phyloP scores from a whole-genome alignment of 2,113 vertebrate species.

The Montifringilla adamsi region DNA sequence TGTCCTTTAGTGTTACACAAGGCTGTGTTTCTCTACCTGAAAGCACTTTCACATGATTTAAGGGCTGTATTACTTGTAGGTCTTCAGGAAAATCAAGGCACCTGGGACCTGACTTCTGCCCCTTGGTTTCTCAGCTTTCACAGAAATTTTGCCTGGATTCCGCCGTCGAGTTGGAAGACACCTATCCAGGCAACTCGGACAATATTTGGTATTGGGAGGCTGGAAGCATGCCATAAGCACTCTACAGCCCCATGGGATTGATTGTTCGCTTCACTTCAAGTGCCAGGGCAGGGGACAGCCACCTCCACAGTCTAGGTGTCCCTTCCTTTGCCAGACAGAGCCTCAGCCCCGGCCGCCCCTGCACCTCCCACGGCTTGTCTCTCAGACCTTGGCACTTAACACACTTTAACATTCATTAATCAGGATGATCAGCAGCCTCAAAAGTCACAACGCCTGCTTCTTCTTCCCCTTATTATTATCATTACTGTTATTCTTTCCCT shows the following conservation, averaged over 20 bases:
- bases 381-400: neutral
- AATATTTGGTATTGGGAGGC: fast-evolving
- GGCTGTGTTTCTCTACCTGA: neutral
- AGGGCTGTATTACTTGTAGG: neutral
- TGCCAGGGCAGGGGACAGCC: neutral
- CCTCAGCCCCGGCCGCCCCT: neutral
- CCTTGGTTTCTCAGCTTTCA: neutral
- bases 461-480: neutral
- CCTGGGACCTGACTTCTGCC: neutral
- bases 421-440: neutral
- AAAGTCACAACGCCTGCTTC: neutral
- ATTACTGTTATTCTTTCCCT: neutral
- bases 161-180: neutral
- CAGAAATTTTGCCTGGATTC: neutral
- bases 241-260: neutral
- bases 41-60: neutral
- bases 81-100: neutral
- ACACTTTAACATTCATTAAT: neutral
- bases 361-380: neutral
- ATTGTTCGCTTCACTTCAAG: neutral
- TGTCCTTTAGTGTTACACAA: neutral
- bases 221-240: neutral
- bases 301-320: no score
- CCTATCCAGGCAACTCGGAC: fast-evolving
- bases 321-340: neutral